Percentiles rank a stretch among this genome's conserved stretches.
Evolutionary conservation across 2,797 vertebrate species (phyloP).

Genomic region (Masticophis lateralis): DNA sequence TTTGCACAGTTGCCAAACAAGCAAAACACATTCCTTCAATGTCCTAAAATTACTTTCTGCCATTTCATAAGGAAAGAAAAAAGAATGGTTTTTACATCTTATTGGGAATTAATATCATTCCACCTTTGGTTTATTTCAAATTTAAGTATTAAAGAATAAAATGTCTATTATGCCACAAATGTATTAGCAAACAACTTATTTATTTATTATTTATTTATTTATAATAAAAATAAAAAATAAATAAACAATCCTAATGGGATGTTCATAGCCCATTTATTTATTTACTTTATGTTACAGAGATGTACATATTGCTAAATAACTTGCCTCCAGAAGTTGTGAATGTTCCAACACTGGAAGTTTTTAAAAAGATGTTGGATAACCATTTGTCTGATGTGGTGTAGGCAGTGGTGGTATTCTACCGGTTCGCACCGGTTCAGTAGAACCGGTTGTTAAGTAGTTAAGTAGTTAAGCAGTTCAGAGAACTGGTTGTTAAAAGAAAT

Average conservation of each 20-base stretch:
- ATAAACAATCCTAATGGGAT: not conserved
- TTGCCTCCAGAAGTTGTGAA: too few relatives aligned
- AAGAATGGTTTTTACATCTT: not conserved
- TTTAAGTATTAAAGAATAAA: not conserved
- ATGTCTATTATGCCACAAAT: not conserved
- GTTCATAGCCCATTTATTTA: not conserved
- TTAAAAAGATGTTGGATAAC: too few relatives aligned
- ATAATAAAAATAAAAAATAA: too few relatives aligned
- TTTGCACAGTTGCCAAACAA: constrained; percentile 22
- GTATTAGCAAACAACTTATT: not conserved
- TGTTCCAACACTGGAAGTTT: too few relatives aligned
- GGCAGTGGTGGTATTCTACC: too few relatives aligned
- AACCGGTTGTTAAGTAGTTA: too few relatives aligned
- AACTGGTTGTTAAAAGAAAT: too few relatives aligned
- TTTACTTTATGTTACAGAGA: constrained; percentile 32
- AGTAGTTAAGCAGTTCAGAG: too few relatives aligned
- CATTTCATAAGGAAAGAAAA: constrained; percentile 23
- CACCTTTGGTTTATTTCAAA: not conserved
- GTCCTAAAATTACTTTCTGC: not conserved
- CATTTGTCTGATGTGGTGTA: too few relatives aligned
- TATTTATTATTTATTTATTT: too few relatives aligned
- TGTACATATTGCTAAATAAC: constrained; percentile 31
- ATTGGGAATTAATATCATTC: not conserved
- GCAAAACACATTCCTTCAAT: constrained; percentile 2
- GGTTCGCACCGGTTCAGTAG: too few relatives aligned